Conservation (phyloP, 2,113 vertebrate genomes). For the Microtus richardsoni region DNA sequence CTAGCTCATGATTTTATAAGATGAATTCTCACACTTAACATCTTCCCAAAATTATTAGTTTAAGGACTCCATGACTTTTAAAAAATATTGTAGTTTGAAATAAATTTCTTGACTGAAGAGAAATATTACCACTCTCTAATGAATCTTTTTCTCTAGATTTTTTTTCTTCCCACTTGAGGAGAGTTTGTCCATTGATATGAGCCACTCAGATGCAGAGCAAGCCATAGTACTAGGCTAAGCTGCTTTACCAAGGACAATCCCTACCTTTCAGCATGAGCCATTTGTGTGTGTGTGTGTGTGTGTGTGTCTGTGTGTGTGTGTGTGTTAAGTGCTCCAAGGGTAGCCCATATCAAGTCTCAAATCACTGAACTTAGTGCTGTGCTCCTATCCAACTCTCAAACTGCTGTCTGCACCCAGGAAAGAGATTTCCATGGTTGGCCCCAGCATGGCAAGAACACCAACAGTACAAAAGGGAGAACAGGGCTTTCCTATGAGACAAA, state of each 20-base stretch:
- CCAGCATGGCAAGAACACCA: background rate
- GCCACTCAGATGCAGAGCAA: background rate
- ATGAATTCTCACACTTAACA: conserved; percentile 48
- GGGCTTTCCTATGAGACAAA: background rate
- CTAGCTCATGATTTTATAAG: conserved; percentile 51
- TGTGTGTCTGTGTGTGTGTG: background rate
- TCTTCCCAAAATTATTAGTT: conserved; percentile 53
- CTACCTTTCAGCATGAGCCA: background rate
- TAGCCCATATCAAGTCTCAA: background rate
- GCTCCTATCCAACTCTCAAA: background rate
- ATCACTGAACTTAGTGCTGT: background rate
- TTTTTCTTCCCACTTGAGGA: background rate
- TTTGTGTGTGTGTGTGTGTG: background rate
- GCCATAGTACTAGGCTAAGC: background rate
- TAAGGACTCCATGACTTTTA: conserved; percentile 48
- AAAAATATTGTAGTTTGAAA: conserved; percentile 47
- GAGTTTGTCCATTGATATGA: background rate
- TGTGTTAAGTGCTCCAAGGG: background rate
- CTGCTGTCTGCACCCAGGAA: background rate
- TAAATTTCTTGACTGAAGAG: conserved; percentile 42
- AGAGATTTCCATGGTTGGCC: background rate
- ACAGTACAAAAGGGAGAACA: background rate
- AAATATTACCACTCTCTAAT: conserved; percentile 5
- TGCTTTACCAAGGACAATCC: background rate
- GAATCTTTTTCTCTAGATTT: background rate